These are phyloP conservation scores for Diadophis punctatus DNA, from an alignment of 2,113 vertebrate genomes.

Conservation along the genomic window DNA sequence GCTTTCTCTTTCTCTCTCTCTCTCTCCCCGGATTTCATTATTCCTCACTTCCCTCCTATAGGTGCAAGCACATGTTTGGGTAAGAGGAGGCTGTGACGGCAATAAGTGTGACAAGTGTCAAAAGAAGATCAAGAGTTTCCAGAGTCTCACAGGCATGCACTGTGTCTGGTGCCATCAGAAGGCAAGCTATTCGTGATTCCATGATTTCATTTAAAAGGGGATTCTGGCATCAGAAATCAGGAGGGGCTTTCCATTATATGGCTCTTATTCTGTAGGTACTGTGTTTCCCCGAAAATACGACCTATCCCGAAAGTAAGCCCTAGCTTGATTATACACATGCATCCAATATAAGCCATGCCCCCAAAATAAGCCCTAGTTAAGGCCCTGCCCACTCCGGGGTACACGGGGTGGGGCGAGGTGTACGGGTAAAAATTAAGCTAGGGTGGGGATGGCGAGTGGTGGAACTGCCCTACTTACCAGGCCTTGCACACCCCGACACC, in stretches of 20 bases:
- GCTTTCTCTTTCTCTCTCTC: background rate
- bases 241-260: background rate
- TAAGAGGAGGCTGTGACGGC: constrained; percentile 77
- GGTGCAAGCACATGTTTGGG: constrained; percentile 81
- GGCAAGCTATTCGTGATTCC: constrained; percentile 61
- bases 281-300: too few relatives aligned
- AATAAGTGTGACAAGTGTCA: constrained; percentile 82
- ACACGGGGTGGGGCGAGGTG: too few relatives aligned
- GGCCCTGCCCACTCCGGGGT: too few relatives aligned
- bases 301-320: too few relatives aligned
- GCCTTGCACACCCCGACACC: too few relatives aligned
- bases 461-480: too few relatives aligned
- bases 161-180: constrained; percentile 88
- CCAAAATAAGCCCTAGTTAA: too few relatives aligned
- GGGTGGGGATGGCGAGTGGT: too few relatives aligned
- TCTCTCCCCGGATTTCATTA: background rate
- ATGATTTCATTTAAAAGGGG: background rate
- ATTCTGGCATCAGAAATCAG: background rate
- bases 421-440: too few relatives aligned
- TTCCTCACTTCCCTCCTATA: constrained; percentile 38
- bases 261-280: background rate
- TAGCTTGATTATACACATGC: too few relatives aligned
- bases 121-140: constrained; percentile 83
- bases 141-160: constrained; percentile 75
- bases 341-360: too few relatives aligned